Evolutionary conservation across 2,113 vertebrate species (phyloP), one percentile per base, ranked within the genome.

Genomic region (Centropus bengalensis): DNA sequence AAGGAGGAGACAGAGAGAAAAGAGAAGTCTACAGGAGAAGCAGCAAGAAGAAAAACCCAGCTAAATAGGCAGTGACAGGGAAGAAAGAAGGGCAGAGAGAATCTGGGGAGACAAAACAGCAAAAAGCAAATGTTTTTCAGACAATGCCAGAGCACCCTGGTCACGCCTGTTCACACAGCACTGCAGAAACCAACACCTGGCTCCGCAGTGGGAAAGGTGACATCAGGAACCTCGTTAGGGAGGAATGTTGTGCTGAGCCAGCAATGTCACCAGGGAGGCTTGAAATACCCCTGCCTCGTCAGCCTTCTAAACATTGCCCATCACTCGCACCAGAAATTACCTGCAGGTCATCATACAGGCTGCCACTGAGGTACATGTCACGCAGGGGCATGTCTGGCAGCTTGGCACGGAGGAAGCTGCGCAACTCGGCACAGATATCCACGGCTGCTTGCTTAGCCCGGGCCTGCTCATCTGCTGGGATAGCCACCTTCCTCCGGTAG

Each of bases 331-430:
- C 73, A 38, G 55, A 47, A 82, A 15, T 97, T 97, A 99, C 99
- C 99, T 99, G 99, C 66, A 99, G 98, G 82, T 99, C 99, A 5
- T 99, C 99, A 14, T 99, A 99, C 38, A 99, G 98, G 96, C 99
- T 99, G 75, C 99, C 99, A 2, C 99, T 99, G 62, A 99, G 98
- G 98, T 99, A 99, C 99, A 99, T 99, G 95, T 99, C 99, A 83
- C 99, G 97, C 76, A 99, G 98, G 3, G 99, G 99, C 99, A 99
- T 99, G 98, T 99, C 99, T 1, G 99, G 99, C 93, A 99, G 95
- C 95, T 99, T 99, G 97, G 98, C 98, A 8, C 98, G 99, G 51
- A 99, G 98, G 92, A 99, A 99, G 91, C 99, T 97, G 81, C 99
- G 97, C 62, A 99, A 98, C 96, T 99, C 99, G 0, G 99, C 97